Base-by-base conservation (phyloP, 2,113 vertebrate genomes). In the Crotalus viridis region DNA sequence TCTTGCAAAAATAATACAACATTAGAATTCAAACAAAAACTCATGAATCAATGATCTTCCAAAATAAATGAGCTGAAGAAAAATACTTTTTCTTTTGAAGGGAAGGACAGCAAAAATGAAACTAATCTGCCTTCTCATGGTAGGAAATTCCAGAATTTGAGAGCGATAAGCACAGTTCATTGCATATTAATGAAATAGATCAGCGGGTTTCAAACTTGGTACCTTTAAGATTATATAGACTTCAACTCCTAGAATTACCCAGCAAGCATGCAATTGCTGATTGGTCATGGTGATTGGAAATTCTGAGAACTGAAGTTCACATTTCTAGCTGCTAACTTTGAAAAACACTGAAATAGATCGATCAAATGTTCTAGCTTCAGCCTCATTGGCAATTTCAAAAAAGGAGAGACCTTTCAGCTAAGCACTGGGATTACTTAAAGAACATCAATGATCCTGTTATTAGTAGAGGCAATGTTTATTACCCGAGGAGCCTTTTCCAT, bases 351-450 rank as follows among this genome's bases (percentile, higher is more conserved):
- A 94, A 95, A 91, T 89, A 94, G 93, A 96, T 94, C 95, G 95
- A 89, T 94, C 86, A 26, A 1, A 0, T 13, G 24, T 43, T 86
- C 55, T 93, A 92, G 87, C 61, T 95, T 94, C 89, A 86, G 94
- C 87, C 89, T 95, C 61, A 91, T 46, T 90, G 91, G 61, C 0
- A 46, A 95, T 94, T 95, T 0, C 74, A 93, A 59, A 92, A 87
- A 93, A 46, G 4, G 56, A 91, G 85, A 95, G 92, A 95, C 87
- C 92, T 96, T 89, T 0, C 0, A 96, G 95, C 95, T 91, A 91
- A 81, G 92, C 13, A 88, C 21, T 94, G 74, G 74, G 94, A 93
- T 94, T 95, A 96, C 96, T 96, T 96, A 97, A 95, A 92, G 64
- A 7, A 91, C 39, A 91, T 95, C 95, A 90, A 52, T 94, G 92